Percentiles rank a stretch among this genome's conserved stretches.
phyloP scores from a whole-genome alignment of 2,113 vertebrate species.

The Emydura subglobosa region DNA sequence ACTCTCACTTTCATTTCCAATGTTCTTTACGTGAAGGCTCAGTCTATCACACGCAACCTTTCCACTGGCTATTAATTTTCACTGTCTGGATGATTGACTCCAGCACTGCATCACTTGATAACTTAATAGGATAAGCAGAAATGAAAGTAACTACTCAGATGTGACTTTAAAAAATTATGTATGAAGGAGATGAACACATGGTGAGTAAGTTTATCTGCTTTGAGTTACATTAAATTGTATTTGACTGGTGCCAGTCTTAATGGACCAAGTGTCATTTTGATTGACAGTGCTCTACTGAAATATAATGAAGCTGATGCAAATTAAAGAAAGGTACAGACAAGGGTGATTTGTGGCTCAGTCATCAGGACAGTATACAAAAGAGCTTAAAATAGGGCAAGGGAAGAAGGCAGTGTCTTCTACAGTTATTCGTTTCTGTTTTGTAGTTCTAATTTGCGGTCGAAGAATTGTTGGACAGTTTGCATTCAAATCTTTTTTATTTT shows the following conservation, averaged over 20 bases:
- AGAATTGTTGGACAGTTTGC: not conserved
- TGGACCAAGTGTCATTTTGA: slow-evolving; percentile 24
- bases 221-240: not conserved
- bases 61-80: slow-evolving; percentile 35
- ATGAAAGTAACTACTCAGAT: not conserved
- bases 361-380: not conserved
- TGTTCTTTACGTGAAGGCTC: slow-evolving; percentile 32
- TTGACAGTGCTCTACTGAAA: not conserved
- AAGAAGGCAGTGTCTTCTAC: not conserved
- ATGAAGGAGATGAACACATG: not conserved
- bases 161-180: not conserved
- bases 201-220: not conserved
- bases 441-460: not conserved
- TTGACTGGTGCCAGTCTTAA: not conserved
- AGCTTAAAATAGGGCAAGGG: not conserved
- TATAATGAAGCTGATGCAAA: not conserved
- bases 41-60: slow-evolving; percentile 41
- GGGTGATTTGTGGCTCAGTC: not conserved
- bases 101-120: not conserved
- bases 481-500: fast-evolving
- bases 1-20: slow-evolving; percentile 55
- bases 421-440: not conserved
- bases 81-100: slow-evolving; percentile 10
- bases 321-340: not conserved
- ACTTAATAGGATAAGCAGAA: slow-evolving; percentile 18